Conservation (phyloP, 2,888 invertebrate species). For the Phragmatobia fuliginosa region DNA sequence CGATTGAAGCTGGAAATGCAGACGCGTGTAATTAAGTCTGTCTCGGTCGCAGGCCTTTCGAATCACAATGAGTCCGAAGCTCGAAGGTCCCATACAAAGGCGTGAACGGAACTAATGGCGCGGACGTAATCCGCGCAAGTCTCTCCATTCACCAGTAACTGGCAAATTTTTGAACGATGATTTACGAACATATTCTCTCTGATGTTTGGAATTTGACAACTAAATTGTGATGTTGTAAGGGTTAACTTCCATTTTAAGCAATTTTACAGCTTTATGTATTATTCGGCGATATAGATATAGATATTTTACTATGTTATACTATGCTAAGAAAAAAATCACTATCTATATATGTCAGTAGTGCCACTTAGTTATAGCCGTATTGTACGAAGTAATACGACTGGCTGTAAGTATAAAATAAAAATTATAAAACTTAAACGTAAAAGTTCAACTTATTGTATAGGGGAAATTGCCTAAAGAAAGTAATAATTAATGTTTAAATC, state of each 20-base stretch:
- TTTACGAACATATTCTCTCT: constrained; percentile 49
- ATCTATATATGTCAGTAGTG: too few species aligned
- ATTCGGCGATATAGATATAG: too few species aligned
- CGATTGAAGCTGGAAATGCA: constrained; percentile 54
- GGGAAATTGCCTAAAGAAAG: constrained; percentile 63
- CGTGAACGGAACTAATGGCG: constrained; percentile 75
- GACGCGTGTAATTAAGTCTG: constrained; percentile 64
- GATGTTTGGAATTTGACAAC: constrained; percentile 47
- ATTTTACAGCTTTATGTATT: neutral
- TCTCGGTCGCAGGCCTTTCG: constrained; percentile 62
- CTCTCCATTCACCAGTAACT: constrained; percentile 70
- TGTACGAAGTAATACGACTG: too few species aligned
- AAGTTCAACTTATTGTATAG: constrained; percentile 23
- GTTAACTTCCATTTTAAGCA: constrained; percentile 46
- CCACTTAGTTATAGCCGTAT: too few species aligned
- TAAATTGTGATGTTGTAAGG: constrained; percentile 44
- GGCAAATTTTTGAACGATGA: constrained; percentile 75
- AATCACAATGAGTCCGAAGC: constrained; percentile 70
- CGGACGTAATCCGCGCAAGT: constrained; percentile 77
- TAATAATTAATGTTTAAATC: constrained; percentile 79
- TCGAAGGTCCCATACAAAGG: constrained; percentile 67
- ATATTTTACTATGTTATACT: too few species aligned
- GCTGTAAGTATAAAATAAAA: constrained; percentile 26
- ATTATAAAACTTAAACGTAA: constrained; percentile 33
- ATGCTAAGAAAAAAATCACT: too few species aligned